Conservation (phyloP, 2,113 vertebrate genomes). For the Sinocyclocheilus grahami region DNA sequence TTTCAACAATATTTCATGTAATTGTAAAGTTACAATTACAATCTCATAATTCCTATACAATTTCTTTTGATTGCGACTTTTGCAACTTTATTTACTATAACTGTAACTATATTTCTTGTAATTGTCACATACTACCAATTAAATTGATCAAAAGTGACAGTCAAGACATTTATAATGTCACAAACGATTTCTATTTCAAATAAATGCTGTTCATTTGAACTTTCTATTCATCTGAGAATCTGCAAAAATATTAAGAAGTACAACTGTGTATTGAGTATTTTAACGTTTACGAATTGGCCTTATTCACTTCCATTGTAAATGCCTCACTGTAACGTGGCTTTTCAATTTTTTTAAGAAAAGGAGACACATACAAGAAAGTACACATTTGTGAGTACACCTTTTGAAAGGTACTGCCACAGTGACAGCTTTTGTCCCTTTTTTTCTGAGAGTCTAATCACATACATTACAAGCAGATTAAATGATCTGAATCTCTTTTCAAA, state of each 20-base stretch:
- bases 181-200: background rate
- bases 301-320: too few relatives aligned
- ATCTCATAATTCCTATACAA: background rate
- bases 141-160: background rate
- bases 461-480: constrained; percentile 22
- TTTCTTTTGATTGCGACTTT: background rate
- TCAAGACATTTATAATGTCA: background rate
- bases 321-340: too few relatives aligned
- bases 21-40: background rate
- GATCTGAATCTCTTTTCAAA: constrained; percentile 12
- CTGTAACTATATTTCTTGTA: background rate
- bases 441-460: constrained; percentile 8
- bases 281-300: too few relatives aligned
- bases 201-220: too few relatives aligned
- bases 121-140: background rate
- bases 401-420: too few relatives aligned
- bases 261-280: background rate
- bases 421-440: too few relatives aligned
- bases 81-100: background rate
- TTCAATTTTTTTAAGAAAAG: too few relatives aligned
- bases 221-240: background rate
- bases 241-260: background rate
- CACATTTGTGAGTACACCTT: too few relatives aligned
- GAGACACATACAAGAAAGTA: too few relatives aligned
- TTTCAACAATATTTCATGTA: background rate